Percentiles rank a stretch among this genome's conserved stretches.
These are phyloP conservation scores for Coreoperca whiteheadi DNA, from an alignment of 2,113 vertebrate species.

Conservation along the genomic window DNA sequence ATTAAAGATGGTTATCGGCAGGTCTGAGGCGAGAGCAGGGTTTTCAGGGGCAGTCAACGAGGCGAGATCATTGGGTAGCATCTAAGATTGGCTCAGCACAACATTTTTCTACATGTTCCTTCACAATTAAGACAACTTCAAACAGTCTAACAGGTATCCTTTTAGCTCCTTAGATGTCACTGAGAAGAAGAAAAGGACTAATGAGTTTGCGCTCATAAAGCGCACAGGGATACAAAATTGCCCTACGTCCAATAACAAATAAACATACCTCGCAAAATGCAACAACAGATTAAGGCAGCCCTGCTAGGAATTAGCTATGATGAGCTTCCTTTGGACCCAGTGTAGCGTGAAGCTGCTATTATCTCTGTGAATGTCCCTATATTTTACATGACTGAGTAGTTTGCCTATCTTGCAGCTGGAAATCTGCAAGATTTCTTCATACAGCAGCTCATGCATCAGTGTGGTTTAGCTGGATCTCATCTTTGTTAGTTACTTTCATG, in stretches of 20 bases:
- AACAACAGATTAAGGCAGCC: slow-evolving; percentile 69
- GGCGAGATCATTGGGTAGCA: slow-evolving; percentile 70
- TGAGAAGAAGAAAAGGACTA: slow-evolving; percentile 30
- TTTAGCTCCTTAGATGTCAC: slow-evolving; percentile 55
- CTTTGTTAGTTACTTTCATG: slow-evolving; percentile 51
- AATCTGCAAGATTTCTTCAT: slow-evolving; percentile 55
- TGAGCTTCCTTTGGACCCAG: slow-evolving; percentile 58
- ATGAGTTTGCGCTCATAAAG: slow-evolving; percentile 51
- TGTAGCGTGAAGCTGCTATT: slow-evolving; percentile 61
- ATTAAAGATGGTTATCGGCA: slow-evolving; percentile 86
- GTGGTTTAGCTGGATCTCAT: slow-evolving; percentile 44
- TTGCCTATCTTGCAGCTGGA: slow-evolving; percentile 56
- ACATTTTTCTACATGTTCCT: slow-evolving; percentile 45
- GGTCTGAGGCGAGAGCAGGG: slow-evolving; percentile 68
- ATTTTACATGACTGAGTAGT: slow-evolving; percentile 64
- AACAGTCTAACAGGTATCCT: slow-evolving; percentile 62
- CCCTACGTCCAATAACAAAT: slow-evolving; percentile 51
- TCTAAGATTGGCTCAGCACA: slow-evolving; percentile 56
- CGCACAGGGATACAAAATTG: slow-evolving; percentile 43
- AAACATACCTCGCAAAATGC: slow-evolving; percentile 61
- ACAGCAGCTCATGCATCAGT: slow-evolving; percentile 45
- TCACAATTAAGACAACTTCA: slow-evolving; percentile 70
- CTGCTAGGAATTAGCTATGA: slow-evolving; percentile 48
- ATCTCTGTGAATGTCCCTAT: slow-evolving; percentile 63
- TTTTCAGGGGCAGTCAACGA: slow-evolving; percentile 75